Conservation (phyloP, 2,888 invertebrate species). For the Drosophila anomelani region DNA sequence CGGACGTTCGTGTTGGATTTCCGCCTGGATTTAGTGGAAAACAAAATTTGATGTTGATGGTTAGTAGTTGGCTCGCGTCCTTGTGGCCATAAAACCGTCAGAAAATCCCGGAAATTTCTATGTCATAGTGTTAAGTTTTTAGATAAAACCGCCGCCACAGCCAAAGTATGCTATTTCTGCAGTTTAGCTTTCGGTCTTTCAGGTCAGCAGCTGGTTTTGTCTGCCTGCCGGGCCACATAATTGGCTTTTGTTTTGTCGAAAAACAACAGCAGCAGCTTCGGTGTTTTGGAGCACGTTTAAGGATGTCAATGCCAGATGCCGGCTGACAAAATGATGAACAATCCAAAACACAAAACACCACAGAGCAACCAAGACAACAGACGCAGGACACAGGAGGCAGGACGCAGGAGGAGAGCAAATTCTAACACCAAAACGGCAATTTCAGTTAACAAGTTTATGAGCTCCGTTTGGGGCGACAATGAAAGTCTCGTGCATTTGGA, state of each 20-base stretch:
- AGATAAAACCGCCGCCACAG: constrained; percentile 17
- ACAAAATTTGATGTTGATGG: constrained; percentile 19
- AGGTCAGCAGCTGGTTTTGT: constrained; percentile 26
- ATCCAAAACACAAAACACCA: constrained; percentile 23
- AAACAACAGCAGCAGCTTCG: constrained; percentile 14
- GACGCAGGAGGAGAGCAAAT: constrained; percentile 10
- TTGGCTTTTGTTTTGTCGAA: constrained; percentile 39
- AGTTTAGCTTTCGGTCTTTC: constrained; percentile 20
- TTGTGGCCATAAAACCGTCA: constrained; percentile 4
- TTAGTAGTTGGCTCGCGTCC: background rate
- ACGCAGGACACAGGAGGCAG: background rate
- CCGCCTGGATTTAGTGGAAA: constrained; percentile 9
- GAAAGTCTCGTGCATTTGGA: constrained; percentile 49
- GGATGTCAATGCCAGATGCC: constrained; percentile 59
- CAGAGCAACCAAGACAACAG: background rate
- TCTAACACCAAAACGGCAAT: constrained; percentile 49
- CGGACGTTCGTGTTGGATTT: constrained; percentile 26
- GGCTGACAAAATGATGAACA: constrained; percentile 66
- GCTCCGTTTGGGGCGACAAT: constrained; percentile 44
- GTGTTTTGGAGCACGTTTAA: constrained; percentile 61
- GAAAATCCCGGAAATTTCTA: constrained; percentile 26
- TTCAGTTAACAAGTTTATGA: constrained; percentile 71
- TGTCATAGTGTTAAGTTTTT: constrained; percentile 32
- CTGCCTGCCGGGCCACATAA: constrained; percentile 32
- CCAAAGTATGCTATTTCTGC: constrained; percentile 14